Evolutionary conservation across 2,888 invertebrate genomes (phyloP).

Genomic region (Apotomis betuletana): DNA sequence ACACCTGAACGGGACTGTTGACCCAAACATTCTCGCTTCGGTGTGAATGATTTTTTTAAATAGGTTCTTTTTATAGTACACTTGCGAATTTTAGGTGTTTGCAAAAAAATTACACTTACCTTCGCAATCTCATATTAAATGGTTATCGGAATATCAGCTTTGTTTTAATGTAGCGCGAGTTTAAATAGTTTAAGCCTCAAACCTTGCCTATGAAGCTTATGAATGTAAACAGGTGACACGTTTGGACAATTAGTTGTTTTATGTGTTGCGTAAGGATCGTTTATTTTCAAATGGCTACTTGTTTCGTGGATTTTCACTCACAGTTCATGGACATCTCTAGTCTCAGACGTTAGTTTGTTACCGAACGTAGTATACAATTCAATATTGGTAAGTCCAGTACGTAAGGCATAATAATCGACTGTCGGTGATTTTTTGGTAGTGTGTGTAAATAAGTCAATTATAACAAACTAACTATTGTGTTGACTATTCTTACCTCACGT

Average conservation of each 20-base stretch:
- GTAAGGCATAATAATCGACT: too few relatives aligned
- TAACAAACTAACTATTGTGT: too few relatives aligned
- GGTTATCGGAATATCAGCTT: background rate
- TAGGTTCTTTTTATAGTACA: slow-evolving; percentile 35
- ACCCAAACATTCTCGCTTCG: slow-evolving; percentile 46
- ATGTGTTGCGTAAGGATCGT: slow-evolving; percentile 22
- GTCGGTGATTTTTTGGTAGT: too few relatives aligned
- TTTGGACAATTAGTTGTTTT: slow-evolving; percentile 21
- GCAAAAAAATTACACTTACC: slow-evolving; percentile 11
- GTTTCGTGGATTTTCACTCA: slow-evolving; percentile 9
- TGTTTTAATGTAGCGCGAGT: background rate
- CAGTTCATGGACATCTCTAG: slow-evolving; percentile 17
- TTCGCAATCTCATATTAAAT: background rate
- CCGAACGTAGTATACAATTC: background rate
- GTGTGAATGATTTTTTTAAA: slow-evolving; percentile 37
- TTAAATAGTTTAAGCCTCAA: slow-evolving; percentile 1
- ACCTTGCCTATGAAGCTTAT: background rate
- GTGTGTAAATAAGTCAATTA: too few relatives aligned
- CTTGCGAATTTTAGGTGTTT: slow-evolving; percentile 30
- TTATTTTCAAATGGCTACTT: slow-evolving; percentile 24
- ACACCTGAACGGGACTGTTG: slow-evolving; percentile 52
- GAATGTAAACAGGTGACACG: slow-evolving; percentile 21
- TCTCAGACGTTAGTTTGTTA: slow-evolving; percentile 2
- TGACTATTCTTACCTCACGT: too few relatives aligned
- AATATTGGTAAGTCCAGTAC: too few relatives aligned